These are phyloP conservation scores for Murina feae DNA, from an alignment of 2,113 vertebrate species.

Conservation along the genomic window DNA sequence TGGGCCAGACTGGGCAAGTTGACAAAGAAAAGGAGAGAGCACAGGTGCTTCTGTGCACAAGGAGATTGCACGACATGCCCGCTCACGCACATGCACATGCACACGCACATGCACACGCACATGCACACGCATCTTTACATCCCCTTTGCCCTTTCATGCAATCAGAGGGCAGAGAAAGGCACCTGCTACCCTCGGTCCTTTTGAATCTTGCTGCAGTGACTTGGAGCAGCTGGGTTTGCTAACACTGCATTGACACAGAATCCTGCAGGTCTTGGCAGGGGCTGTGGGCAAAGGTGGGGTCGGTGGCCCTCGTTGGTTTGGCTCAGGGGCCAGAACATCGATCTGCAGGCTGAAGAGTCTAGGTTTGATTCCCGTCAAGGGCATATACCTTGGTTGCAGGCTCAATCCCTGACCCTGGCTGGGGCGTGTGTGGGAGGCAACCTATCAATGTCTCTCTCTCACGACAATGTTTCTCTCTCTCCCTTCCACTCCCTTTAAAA, in stretches of 20 bases:
- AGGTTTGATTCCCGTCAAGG: too few relatives aligned
- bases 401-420: too few relatives aligned
- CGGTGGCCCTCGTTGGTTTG: too few relatives aligned
- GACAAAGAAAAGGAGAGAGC: background rate
- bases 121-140: background rate
- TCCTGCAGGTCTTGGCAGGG: background rate
- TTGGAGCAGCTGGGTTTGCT: background rate
- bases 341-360: too few relatives aligned
- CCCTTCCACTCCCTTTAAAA: too few relatives aligned
- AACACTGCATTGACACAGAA: background rate
- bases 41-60: background rate
- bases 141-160: background rate
- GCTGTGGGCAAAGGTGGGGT: background rate
- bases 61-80: background rate
- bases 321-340: too few relatives aligned
- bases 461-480: too few relatives aligned
- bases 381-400: too few relatives aligned
- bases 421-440: too few relatives aligned
- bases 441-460: too few relatives aligned
- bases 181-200: background rate
- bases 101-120: too few relatives aligned
- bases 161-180: background rate
- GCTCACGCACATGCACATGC: too few relatives aligned
- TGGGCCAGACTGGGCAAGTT: background rate
- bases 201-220: background rate